Conservation (phyloP, 2,113 vertebrate genomes). For the Chionodraco myersi region DNA sequence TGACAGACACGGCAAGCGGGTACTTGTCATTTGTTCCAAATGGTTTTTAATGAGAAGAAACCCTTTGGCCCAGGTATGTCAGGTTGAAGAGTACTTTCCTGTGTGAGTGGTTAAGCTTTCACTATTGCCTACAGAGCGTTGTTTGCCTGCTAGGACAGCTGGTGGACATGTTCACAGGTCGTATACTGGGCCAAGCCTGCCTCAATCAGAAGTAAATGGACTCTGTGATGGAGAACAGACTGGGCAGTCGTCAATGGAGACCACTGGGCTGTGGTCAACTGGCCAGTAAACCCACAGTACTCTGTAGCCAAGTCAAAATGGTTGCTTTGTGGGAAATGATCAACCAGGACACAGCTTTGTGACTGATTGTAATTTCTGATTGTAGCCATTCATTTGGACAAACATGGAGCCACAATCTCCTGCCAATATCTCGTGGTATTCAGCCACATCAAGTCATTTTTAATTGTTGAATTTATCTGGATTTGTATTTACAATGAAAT, state of each 20-base stretch:
- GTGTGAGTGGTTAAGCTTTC: constrained; percentile 38
- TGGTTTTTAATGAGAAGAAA: constrained; percentile 68
- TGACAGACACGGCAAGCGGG: constrained; percentile 65
- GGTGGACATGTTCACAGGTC: constrained; percentile 39
- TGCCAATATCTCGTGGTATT: constrained; percentile 24
- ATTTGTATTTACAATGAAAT: not conserved
- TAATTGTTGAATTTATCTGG: not conserved
- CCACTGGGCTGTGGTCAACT: constrained; percentile 59
- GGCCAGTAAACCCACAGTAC: constrained; percentile 49
- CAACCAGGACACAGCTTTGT: constrained; percentile 57
- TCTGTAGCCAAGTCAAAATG: constrained; percentile 38
- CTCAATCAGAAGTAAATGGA: constrained; percentile 72
- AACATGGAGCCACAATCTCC: constrained; percentile 29
- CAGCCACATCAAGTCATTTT: constrained; percentile 21
- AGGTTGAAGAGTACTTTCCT: constrained; percentile 56
- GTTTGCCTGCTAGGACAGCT: constrained; percentile 40
- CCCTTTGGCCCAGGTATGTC: constrained; percentile 62
- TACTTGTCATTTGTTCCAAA: constrained; percentile 72
- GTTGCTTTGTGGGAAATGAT: constrained; percentile 57
- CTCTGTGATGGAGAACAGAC: constrained; percentile 51
- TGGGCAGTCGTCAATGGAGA: constrained; percentile 40
- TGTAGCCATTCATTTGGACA: constrained; percentile 39
- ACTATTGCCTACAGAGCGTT: constrained; percentile 17
- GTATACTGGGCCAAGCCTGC: constrained; percentile 34
- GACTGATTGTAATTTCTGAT: constrained; percentile 59